Conservation (phyloP, 2,888 invertebrate genomes). For the Drosophila hamatofila region DNA sequence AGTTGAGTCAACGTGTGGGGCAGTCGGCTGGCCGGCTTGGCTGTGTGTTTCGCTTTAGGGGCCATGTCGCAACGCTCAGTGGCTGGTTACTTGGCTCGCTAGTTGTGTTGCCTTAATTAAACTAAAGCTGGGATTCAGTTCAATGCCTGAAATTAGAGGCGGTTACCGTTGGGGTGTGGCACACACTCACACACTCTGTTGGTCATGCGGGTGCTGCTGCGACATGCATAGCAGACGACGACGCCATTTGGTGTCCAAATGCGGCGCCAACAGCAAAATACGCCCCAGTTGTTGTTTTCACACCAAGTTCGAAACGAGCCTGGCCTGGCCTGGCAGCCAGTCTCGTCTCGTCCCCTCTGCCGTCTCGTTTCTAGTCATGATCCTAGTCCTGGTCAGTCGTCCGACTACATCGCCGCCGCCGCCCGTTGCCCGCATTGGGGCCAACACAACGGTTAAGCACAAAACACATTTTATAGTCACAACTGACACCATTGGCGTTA, state of each 20-base stretch:
- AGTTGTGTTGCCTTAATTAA: conserved; percentile 80
- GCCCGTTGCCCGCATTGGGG: conserved; percentile 61
- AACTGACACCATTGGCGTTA: conserved; percentile 84
- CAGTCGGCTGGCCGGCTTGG: conserved; percentile 8
- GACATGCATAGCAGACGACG: conserved; percentile 72
- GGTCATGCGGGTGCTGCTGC: conserved; percentile 55
- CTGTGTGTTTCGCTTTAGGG: conserved; percentile 31
- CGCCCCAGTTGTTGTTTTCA: conserved; percentile 81
- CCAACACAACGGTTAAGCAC: conserved; percentile 64
- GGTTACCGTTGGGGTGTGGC: conserved; percentile 52
- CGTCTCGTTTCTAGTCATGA: conserved; percentile 25
- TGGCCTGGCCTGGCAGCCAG: background rate
- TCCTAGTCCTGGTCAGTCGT: conserved; percentile 27
- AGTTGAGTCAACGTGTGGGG: conserved; percentile 73
- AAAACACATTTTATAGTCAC: conserved; percentile 78
- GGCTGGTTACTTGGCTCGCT: conserved; percentile 70
- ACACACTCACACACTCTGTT: conserved; percentile 9
- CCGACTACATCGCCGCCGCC: background rate
- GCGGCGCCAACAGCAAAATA: conserved; percentile 79
- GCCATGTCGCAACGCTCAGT: conserved; percentile 53
- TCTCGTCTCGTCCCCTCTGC: conserved; percentile 5
- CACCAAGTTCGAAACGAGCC: conserved; percentile 68
- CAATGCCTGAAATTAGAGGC: conserved; percentile 80
- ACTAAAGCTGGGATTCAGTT: conserved; percentile 79
- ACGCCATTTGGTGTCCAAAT: conserved; percentile 77